phyloP scores from a whole-genome alignment of 2,113 vertebrate genomes.

The Trichechus manatus region DNA sequence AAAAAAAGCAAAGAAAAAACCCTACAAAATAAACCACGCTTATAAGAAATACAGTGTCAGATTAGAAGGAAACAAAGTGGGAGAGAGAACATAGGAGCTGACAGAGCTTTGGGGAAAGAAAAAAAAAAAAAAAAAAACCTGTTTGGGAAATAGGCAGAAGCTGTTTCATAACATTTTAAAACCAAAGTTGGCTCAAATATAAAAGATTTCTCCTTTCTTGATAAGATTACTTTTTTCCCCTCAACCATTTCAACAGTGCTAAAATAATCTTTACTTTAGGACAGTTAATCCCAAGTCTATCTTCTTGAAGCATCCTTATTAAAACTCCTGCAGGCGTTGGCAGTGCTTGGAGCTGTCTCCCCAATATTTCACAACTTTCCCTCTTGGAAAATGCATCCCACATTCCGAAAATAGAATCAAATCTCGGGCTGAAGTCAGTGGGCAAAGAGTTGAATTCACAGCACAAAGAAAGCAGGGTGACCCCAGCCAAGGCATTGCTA shows the following conservation, averaged over 20 bases:
- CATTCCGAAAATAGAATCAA: slow-evolving; percentile 76
- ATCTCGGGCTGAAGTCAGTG: slow-evolving; percentile 49
- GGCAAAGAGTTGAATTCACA: neutral
- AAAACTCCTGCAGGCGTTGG: slow-evolving; percentile 13
- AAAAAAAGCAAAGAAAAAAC: fast-evolving
- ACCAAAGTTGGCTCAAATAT: slow-evolving; percentile 72
- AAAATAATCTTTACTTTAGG: slow-evolving; percentile 57
- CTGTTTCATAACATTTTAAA: slow-evolving; percentile 71
- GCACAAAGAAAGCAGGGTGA: neutral
- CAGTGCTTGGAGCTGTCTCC: slow-evolving; percentile 18
- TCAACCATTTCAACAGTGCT: slow-evolving; percentile 30
- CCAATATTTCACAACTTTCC: slow-evolving; percentile 78
- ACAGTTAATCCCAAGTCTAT: slow-evolving; percentile 69
- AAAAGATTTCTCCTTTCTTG: slow-evolving; percentile 71
- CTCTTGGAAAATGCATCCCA: slow-evolving; percentile 67
- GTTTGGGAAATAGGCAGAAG: slow-evolving; percentile 60
- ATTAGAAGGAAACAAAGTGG: neutral
- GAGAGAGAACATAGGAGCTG: neutral
- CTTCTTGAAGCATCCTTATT: slow-evolving; percentile 69
- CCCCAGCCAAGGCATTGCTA: fast-evolving
- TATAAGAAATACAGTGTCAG: neutral
- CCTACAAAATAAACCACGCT: neutral
- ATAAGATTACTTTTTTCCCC: slow-evolving; percentile 70
- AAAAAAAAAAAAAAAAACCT: neutral
- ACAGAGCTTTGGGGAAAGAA: neutral